phyloP scores from a whole-genome alignment of 2,113 vertebrate species.

The Erinaceus europaeus region DNA sequence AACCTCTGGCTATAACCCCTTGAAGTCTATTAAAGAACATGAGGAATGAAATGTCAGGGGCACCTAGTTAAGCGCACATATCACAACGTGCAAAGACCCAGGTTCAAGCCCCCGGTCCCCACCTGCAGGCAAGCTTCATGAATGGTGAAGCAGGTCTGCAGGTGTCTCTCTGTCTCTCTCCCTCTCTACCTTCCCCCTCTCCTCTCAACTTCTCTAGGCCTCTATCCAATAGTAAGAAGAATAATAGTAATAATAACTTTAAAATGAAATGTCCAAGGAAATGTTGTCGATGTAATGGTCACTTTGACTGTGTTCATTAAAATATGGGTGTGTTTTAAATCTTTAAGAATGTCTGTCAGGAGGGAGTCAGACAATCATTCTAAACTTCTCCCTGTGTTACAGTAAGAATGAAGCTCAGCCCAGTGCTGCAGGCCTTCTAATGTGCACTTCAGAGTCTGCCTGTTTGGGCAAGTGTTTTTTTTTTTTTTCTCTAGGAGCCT shows the following conservation, averaged over 20 bases:
- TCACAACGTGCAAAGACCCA: too few species aligned
- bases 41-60: neutral
- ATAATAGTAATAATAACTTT: too few species aligned
- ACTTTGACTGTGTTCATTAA: too few species aligned
- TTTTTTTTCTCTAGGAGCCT: conserved; percentile 62
- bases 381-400: neutral
- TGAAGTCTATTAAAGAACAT: neutral
- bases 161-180: too few species aligned
- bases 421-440: conserved; percentile 58
- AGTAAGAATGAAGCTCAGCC: conserved; percentile 18
- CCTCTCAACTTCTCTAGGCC: too few species aligned
- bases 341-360: neutral
- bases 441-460: conserved; percentile 56
- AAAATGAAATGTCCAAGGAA: neutral
- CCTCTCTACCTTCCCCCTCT: too few species aligned
- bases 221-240: too few species aligned
- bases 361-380: neutral
- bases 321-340: too few species aligned
- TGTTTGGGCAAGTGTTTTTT: conserved; percentile 76
- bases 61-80: too few species aligned
- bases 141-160: too few species aligned
- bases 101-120: too few species aligned
- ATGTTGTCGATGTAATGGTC: neutral
- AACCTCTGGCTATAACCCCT: neutral
- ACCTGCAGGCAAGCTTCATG: too few species aligned